phyloP scores from a whole-genome alignment of 2,113 vertebrate genomes.

The Megaptera novaeangliae region DNA sequence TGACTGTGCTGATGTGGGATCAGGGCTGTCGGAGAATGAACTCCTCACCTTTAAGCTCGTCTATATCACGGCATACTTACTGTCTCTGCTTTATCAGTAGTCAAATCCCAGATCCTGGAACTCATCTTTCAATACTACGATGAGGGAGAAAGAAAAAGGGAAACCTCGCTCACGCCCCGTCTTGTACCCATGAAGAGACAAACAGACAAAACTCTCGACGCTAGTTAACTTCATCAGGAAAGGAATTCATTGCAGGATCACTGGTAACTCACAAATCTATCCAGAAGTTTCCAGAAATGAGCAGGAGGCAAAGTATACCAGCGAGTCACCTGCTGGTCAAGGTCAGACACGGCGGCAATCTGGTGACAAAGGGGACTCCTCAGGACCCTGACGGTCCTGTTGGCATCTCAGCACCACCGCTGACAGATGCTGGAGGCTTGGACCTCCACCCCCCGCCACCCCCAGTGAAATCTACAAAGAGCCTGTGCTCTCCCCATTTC shows the following conservation, averaged over 20 bases:
- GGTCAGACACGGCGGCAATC: no score
- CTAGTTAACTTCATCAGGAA: background rate
- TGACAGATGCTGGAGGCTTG: background rate
- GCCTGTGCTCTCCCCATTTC: background rate
- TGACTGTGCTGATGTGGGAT: accelerated
- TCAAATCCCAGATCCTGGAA: background rate
- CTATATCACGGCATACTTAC: accelerated
- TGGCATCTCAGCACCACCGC: accelerated
- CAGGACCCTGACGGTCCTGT: background rate
- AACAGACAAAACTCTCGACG: background rate
- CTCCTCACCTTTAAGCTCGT: background rate
- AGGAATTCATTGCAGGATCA: background rate
- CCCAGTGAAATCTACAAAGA: accelerated
- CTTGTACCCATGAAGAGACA: background rate
- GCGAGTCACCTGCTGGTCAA: background rate
- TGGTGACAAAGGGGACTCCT: background rate
- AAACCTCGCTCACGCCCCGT: accelerated
- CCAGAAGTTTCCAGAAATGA: background rate
- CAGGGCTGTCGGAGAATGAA: background rate
- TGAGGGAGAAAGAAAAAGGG: background rate
- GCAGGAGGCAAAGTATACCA: background rate
- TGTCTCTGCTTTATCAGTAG: accelerated
- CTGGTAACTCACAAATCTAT: background rate
- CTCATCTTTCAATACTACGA: background rate
- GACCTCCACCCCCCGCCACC: no score